phyloP scores from a whole-genome alignment of 1,140 invertebrate genomes.

The Cotesia chilonis region DNA sequence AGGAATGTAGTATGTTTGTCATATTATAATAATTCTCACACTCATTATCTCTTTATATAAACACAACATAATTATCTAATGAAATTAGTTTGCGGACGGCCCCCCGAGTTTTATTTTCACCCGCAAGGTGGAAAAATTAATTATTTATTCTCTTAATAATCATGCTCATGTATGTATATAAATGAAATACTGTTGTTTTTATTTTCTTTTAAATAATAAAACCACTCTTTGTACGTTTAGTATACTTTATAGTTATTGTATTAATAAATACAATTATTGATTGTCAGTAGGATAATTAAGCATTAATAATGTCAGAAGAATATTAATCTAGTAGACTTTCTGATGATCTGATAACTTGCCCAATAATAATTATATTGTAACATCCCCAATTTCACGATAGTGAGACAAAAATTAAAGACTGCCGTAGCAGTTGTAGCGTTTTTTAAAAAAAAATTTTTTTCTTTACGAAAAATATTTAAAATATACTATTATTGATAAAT shows the following conservation, averaged over 20 bases:
- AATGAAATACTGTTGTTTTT: slow-evolving; percentile 31
- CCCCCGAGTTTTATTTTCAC: neutral
- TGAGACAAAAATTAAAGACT: slow-evolving; percentile 39
- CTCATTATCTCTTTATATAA: slow-evolving; percentile 19
- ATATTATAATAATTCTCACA: slow-evolving; percentile 42
- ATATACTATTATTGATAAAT: slow-evolving; percentile 11
- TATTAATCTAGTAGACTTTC: slow-evolving; percentile 36
- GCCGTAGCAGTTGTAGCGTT: slow-evolving; percentile 44
- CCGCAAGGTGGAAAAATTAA: neutral
- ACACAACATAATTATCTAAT: neutral
- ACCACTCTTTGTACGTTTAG: slow-evolving; percentile 56
- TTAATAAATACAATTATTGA: slow-evolving; percentile 41
- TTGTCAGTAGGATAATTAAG: slow-evolving; percentile 39
- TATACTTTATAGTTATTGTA: slow-evolving; percentile 42
- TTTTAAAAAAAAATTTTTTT: slow-evolving; percentile 33
- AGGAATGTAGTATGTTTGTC: slow-evolving; percentile 61
- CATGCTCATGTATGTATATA: slow-evolving; percentile 49
- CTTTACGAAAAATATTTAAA: slow-evolving; percentile 27
- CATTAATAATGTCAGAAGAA: slow-evolving; percentile 39
- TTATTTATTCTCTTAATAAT: slow-evolving; percentile 22
- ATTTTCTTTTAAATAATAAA: slow-evolving; percentile 48
- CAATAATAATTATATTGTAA: slow-evolving; percentile 7
- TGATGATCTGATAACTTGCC: neutral
- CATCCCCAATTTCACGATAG: slow-evolving; percentile 2
- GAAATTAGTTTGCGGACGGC: slow-evolving; percentile 6